Conservation (phyloP, 2,113 vertebrate genomes). For the Choloepus hoffmanni region DNA sequence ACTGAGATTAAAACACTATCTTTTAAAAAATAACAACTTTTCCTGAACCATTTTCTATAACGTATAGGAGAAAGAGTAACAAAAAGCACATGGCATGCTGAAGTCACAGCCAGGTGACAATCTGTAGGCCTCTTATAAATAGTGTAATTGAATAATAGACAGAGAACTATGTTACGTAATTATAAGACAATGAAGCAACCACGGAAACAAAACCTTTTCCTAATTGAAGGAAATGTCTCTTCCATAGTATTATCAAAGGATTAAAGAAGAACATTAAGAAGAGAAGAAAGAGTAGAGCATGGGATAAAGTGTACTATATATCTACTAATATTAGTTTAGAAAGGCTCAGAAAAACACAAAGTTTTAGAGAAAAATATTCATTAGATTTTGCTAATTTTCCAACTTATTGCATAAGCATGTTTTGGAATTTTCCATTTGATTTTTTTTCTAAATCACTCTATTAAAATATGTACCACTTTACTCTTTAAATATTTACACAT, state of each 20-base stretch:
- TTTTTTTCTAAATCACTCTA: not conserved
- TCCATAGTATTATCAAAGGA: not conserved
- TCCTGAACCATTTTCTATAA: not conserved
- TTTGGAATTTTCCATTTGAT: not conserved
- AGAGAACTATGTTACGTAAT: not conserved
- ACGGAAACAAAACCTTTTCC: not conserved
- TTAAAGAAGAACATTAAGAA: slow-evolving; percentile 35
- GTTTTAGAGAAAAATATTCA: not conserved
- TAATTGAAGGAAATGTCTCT: not conserved
- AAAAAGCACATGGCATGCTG: not conserved
- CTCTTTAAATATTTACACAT: not conserved
- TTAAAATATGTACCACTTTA: not conserved
- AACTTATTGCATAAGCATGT: not conserved
- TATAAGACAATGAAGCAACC: not conserved
- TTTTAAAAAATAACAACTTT: not conserved
- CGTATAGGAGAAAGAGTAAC: not conserved
- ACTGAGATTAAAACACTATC: not conserved
- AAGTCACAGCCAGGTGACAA: not conserved
- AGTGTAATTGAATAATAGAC: not conserved
- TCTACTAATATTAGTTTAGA: slow-evolving; percentile 12
- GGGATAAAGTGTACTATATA: not conserved
- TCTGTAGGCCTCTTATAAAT: not conserved
- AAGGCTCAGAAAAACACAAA: not conserved
- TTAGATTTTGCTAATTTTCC: not conserved
- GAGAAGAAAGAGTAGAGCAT: not conserved